These are phyloP conservation scores for Osmoderma eremita DNA, from an alignment of 2,888 invertebrate species.

Conservation along the genomic window DNA sequence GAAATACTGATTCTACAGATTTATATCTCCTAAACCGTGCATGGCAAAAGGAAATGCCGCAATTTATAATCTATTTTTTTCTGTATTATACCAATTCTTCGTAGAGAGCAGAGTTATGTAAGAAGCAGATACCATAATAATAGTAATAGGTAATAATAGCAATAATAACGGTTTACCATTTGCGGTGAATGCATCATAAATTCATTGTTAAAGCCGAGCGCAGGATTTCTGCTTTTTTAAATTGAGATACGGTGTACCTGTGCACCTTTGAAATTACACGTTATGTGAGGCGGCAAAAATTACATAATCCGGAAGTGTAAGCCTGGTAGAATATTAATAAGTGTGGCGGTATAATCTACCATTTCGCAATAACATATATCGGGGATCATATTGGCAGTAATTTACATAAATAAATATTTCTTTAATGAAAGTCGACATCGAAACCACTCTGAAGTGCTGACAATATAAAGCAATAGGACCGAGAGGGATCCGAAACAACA, in stretches of 20 bases:
- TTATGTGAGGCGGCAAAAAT: background rate
- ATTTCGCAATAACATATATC: no score
- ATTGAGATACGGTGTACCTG: background rate
- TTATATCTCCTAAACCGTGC: slow-evolving; percentile 17
- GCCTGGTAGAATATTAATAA: no score
- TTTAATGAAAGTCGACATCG: no score
- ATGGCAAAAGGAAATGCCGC: slow-evolving; percentile 11
- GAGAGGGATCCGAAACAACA: background rate
- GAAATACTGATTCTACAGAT: slow-evolving; percentile 6
- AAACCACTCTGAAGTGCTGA: no score
- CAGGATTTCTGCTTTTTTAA: background rate
- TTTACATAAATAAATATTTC: no score
- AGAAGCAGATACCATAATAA: slow-evolving; percentile 1
- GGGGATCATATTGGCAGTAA: no score
- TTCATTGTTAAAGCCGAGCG: slow-evolving; percentile 7
- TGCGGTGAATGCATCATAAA: slow-evolving; percentile 2
- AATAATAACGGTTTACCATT: slow-evolving; percentile 22
- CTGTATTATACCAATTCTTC: slow-evolving; percentile 1
- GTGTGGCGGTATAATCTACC: no score
- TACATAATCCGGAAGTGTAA: background rate
- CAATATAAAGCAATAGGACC: no score
- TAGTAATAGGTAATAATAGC: slow-evolving; percentile 5
- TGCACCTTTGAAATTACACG: background rate
- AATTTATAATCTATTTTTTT: slow-evolving; percentile 26
- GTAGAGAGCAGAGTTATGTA: slow-evolving; percentile 4